Evolutionary conservation across 2,797 vertebrate genomes (phyloP), one percentile per base, ranked within the genome.

Genomic region (Rhinichthys osculus): DNA sequence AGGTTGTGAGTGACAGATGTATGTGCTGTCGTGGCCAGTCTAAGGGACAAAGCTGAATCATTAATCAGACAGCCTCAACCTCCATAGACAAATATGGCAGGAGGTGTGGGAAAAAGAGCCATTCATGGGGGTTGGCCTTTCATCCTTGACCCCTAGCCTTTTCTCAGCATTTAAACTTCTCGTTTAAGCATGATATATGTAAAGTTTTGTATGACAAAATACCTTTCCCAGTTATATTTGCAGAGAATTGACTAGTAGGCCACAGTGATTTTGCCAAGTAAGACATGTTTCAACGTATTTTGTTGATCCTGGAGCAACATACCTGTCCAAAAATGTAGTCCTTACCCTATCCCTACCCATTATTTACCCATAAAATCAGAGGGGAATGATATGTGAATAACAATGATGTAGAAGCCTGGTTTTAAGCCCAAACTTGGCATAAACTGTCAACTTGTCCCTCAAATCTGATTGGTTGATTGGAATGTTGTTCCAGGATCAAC

Each of bases 1-100:
- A 91, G 89, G 92, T 92, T 91, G 90, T 90, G 92, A 94, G 92
- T 93, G 93, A 94, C 93, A 94, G 93, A 94, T 93, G 93, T 85
- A 86, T 87, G 91, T 88, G 93, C 92, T 92, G 90, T 91, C 88
- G 89, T 91, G 85, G 74, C 90, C 54, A 87, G 83, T 89, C 91
- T 88, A 86, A 85, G 74, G 88, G 90, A 87, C 86, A 85, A 87
- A 89, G 89, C 91, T 90, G 89, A 90, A 91, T 93, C 93, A 95
- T 95, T 92, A 94, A 94, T 94, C 93, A 94, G 89, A 88, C 78
- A 76, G 88, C 70, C 87, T 90, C 86, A 89, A 66, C 88, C 88
- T 92, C 30, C 69, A 87, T 74, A 85, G 62, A 77, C 76, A 76
- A 33, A 80, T 64, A 77, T 47, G 72, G 47, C 76, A 84, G 54